Evolutionary conservation across 2,888 invertebrate species (phyloP).

Genomic region (Oscheius onirici): DNA sequence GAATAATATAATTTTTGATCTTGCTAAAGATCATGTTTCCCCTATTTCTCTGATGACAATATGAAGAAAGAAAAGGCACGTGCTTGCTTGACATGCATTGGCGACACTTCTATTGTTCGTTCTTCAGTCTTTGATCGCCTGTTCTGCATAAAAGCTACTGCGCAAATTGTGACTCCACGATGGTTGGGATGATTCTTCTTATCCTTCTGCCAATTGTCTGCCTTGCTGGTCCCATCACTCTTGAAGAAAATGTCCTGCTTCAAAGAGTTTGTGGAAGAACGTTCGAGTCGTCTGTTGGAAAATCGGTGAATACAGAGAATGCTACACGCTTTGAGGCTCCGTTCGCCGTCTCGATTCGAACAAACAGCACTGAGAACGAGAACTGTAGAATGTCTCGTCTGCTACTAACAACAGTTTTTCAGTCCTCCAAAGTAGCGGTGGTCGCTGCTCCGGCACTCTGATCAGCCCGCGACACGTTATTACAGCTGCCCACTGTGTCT

Average conservation of each 20-base stretch:
- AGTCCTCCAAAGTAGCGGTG: not conserved
- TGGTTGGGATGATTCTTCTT: too few species aligned
- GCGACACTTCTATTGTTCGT: too few species aligned
- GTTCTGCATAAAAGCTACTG: too few species aligned
- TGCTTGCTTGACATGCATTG: too few species aligned
- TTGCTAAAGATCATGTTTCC: too few species aligned
- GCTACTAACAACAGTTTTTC: not conserved
- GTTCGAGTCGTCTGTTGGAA: not conserved
- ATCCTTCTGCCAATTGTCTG: not conserved
- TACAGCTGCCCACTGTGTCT: conserved; percentile 4
- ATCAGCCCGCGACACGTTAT: conserved; percentile 2
- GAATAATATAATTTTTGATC: too few species aligned
- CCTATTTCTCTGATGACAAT: too few species aligned
- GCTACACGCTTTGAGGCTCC: conserved; percentile 4
- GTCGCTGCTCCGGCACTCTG: not conserved
- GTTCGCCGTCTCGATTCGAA: not conserved
- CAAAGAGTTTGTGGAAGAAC: not conserved
- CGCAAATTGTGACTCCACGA: too few species aligned
- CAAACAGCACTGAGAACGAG: not conserved
- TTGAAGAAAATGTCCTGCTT: not conserved
- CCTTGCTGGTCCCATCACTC: not conserved
- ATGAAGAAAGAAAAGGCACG: too few species aligned
- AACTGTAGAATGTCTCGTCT: not conserved
- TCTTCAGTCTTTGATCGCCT: too few species aligned
- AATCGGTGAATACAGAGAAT: not conserved